Conservation (phyloP, 2,113 vertebrate species). For the Ariopsis seemanni region DNA sequence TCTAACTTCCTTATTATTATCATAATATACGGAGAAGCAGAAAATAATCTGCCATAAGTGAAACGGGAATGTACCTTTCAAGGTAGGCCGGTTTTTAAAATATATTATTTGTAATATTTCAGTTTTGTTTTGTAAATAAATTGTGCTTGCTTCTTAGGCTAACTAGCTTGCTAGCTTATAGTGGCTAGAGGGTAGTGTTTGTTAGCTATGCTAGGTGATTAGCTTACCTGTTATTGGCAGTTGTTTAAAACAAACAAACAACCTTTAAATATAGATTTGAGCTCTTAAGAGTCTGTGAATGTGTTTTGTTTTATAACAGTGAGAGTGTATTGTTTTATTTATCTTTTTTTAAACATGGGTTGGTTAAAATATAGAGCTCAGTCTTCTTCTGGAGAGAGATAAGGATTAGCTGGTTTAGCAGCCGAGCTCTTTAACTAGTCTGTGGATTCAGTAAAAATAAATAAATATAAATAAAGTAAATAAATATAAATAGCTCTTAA, state of each 20-base stretch:
- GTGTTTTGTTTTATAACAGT: neutral
- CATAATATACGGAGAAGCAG: slow-evolving; percentile 21
- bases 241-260: neutral
- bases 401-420: neutral
- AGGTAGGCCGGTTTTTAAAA: neutral
- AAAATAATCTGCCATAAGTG: neutral
- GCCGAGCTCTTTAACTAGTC: neutral
- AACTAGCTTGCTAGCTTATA: neutral
- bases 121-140: neutral
- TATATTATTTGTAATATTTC: neutral
- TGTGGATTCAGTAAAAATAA: neutral
- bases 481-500: too few species aligned
- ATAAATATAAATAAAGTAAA: neutral
- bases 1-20: slow-evolving; percentile 25
- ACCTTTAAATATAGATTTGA: too few species aligned
- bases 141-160: neutral
- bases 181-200: neutral
- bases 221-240: neutral
- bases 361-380: neutral
- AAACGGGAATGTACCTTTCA: neutral
- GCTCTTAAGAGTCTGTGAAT: fast-evolving
- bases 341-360: neutral
- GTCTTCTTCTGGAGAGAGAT: neutral
- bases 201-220: slow-evolving; percentile 4
- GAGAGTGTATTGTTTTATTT: neutral